Percentiles rank a stretch among this genome's conserved stretches.
Conservation (phyloP, 1,140 invertebrate genomes). For the Chionoecetes opilio region DNA sequence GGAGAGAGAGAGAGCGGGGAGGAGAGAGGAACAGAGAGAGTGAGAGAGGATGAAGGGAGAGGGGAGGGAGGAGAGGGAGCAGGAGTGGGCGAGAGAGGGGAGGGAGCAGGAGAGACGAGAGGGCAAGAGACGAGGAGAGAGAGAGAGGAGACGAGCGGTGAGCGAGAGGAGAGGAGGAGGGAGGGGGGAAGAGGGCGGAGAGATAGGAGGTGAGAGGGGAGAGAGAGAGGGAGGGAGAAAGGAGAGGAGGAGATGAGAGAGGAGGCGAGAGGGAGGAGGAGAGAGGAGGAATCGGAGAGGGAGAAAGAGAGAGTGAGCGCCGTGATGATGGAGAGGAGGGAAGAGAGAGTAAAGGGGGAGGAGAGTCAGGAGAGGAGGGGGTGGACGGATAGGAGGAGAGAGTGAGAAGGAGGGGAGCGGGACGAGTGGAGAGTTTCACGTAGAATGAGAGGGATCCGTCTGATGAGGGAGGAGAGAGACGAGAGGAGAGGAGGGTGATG, state of each 20-base stretch:
- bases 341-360: background rate
- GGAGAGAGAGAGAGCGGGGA: conserved; percentile 35
- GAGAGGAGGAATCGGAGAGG: background rate
- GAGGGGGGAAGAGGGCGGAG: background rate
- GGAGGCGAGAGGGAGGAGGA: background rate
- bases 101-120: background rate
- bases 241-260: background rate
- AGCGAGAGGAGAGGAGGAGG: background rate
- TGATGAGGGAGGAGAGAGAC: background rate
- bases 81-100: no score
- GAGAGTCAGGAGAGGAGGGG: background rate
- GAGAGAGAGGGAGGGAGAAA: background rate
- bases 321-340: background rate
- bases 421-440: no score
- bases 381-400: background rate
- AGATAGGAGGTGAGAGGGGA: background rate
- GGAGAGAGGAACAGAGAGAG: background rate
- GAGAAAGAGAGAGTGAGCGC: no score
- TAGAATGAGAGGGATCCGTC: no score
- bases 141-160: background rate
- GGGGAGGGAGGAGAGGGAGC: background rate
- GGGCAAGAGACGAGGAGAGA: background rate
- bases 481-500: background rate
- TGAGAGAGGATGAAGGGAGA: background rate
- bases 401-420: background rate